These are phyloP conservation scores for Syndactyla subalaris DNA, from an alignment of 2,797 vertebrate species.

Conservation along the genomic window DNA sequence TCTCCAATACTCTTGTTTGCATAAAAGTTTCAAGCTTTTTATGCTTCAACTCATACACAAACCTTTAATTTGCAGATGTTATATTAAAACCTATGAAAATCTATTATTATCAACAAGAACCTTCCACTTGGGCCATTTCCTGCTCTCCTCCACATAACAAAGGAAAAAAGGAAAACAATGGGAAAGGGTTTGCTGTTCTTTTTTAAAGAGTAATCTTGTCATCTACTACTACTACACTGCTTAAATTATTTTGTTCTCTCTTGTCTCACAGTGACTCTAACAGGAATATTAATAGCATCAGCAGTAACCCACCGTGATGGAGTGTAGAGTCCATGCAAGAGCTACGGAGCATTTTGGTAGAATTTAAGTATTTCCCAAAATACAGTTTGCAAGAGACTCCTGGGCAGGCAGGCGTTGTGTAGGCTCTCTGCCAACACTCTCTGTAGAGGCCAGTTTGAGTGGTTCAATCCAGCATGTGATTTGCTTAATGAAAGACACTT, in stretches of 20 bases:
- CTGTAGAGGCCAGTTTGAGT: slow-evolving; percentile 28
- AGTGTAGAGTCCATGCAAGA: background rate
- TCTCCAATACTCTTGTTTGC: background rate
- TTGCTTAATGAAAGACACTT: slow-evolving; percentile 67
- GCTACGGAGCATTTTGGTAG: background rate
- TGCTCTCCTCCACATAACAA: background rate
- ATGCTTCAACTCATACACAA: background rate
- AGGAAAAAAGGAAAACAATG: background rate
- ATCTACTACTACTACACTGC: background rate
- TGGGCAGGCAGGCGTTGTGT: background rate
- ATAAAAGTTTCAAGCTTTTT: background rate
- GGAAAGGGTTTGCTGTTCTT: background rate
- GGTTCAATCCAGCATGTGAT: slow-evolving; percentile 46
- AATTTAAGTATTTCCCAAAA: background rate
- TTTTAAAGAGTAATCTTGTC: background rate
- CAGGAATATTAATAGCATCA: background rate
- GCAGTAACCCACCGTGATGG: background rate
- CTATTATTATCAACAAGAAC: background rate
- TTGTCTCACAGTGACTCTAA: background rate
- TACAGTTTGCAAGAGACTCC: background rate
- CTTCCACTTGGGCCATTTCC: background rate
- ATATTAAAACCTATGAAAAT: background rate
- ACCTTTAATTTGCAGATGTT: background rate
- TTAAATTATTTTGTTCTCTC: background rate
- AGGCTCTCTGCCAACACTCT: slow-evolving; percentile 37